A percentile compares a stretch with the other conserved stretches of the same genome.
Conservation (phyloP, 2,113 vertebrate genomes). For the Dicentrarchus labrax region DNA sequence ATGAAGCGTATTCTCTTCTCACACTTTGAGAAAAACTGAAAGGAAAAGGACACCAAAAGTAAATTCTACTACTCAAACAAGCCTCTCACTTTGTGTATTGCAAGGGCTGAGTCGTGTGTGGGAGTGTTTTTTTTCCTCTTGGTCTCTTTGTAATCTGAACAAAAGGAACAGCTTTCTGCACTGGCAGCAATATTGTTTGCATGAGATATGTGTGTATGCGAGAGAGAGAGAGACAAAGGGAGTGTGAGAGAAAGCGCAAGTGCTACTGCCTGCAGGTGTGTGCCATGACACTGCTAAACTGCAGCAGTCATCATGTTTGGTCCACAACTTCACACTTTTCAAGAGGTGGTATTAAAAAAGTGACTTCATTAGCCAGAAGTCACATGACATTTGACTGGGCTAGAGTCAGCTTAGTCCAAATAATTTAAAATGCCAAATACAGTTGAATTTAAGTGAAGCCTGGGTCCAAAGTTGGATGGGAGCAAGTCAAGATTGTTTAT, state of each 20-base stretch:
- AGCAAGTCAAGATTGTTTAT: too few relatives aligned
- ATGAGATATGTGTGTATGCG: constrained; percentile 18
- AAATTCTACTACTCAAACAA: constrained; percentile 10
- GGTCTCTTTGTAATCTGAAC: constrained; percentile 59
- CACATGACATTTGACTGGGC: neutral
- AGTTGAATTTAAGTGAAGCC: neutral
- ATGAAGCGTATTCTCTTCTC: constrained; percentile 11
- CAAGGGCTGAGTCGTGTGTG: constrained; percentile 32
- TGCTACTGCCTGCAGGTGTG: constrained; percentile 53
- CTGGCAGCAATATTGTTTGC: constrained; percentile 50
- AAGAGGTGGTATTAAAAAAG: neutral
- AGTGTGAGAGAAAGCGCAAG: constrained; percentile 31
- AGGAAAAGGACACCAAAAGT: constrained; percentile 6
- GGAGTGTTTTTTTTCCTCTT: constrained; percentile 6
- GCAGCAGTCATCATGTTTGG: constrained; percentile 44
- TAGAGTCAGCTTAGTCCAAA: neutral
- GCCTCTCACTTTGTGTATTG: constrained; percentile 38
- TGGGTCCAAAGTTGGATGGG: too few relatives aligned
- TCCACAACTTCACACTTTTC: constrained; percentile 52
- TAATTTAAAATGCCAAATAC: neutral
- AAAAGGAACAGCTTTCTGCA: constrained; percentile 59
- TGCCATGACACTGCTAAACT: constrained; percentile 37
- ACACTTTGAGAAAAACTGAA: neutral
- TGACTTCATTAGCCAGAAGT: neutral
- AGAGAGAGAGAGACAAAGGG: constrained; percentile 36